A percentile compares a stretch with the other conserved stretches of the same genome.
Evolutionary conservation across 2,113 vertebrate genomes (phyloP).

Genomic region (Pteropus alecto): DNA sequence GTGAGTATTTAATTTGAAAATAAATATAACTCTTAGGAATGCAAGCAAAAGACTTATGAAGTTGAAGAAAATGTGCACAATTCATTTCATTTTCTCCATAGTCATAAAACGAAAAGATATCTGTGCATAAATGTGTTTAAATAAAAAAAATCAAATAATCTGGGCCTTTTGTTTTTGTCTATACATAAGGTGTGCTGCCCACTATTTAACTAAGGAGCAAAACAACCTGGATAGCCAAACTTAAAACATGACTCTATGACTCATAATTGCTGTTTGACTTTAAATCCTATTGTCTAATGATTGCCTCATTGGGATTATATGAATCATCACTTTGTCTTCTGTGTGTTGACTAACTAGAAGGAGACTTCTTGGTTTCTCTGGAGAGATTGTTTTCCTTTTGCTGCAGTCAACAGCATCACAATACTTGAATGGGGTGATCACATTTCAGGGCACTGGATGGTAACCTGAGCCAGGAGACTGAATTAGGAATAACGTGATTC

Average conservation of each 20-base stretch:
- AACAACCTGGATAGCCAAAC: constrained; percentile 38
- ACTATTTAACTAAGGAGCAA: constrained; percentile 35
- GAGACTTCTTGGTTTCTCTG: constrained; percentile 50
- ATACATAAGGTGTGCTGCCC: background rate
- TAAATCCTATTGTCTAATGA: constrained; percentile 31
- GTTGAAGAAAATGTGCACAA: background rate
- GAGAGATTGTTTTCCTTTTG: constrained; percentile 10
- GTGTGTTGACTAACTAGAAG: background rate
- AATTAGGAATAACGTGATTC: background rate
- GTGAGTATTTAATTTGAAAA: background rate
- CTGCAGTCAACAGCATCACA: background rate
- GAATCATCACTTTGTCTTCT: constrained; percentile 41
- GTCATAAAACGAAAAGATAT: background rate
- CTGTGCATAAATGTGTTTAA: constrained; percentile 2
- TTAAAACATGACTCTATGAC: constrained; percentile 46
- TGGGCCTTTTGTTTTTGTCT: background rate
- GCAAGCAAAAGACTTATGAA: background rate
- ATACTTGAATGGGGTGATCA: background rate
- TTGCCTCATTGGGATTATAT: constrained; percentile 24
- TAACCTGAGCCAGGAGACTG: background rate
- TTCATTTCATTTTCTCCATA: background rate
- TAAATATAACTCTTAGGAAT: background rate
- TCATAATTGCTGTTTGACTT: constrained; percentile 52
- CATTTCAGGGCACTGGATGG: background rate
- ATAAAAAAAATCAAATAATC: background rate